A percentile compares a stretch with the other conserved stretches of the same genome.
phyloP scores from a whole-genome alignment of 2,113 vertebrate species.

The Copsychus sechellarum region DNA sequence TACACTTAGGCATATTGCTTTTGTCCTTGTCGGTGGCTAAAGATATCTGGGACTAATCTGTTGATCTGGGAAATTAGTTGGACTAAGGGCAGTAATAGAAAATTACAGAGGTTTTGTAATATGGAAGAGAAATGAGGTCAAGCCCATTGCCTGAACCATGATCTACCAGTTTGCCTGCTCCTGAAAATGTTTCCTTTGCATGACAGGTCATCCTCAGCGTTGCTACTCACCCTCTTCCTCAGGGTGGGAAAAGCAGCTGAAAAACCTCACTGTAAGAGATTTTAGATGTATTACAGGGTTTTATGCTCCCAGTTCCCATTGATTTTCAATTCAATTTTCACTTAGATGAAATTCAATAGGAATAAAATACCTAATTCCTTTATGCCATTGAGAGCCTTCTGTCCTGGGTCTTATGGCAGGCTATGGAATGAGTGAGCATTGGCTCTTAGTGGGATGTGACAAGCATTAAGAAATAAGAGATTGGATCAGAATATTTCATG shows the following conservation, averaged over 20 bases:
- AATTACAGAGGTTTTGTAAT: background rate
- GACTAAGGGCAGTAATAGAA: background rate
- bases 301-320: background rate
- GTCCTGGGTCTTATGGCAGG: background rate
- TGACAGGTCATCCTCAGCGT: background rate
- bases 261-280: background rate
- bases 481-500: background rate
- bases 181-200: background rate
- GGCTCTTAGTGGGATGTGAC: slow-evolving; percentile 6
- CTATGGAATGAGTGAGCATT: background rate
- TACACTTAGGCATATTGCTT: background rate
- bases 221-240: background rate
- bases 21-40: background rate
- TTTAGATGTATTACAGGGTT: background rate
- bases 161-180: background rate
- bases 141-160: background rate
- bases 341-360: slow-evolving; percentile 20
- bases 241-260: background rate
- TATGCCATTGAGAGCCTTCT: background rate
- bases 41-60: background rate
- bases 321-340: slow-evolving; percentile 51
- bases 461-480: slow-evolving; percentile 29
- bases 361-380: slow-evolving; percentile 21
- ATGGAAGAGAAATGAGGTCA: background rate
- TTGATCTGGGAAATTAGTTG: background rate